Percentiles rank a stretch among this genome's conserved stretches.
Evolutionary conservation across 2,797 vertebrate species (phyloP).

Genomic region (Philypnodon macrostomus): DNA sequence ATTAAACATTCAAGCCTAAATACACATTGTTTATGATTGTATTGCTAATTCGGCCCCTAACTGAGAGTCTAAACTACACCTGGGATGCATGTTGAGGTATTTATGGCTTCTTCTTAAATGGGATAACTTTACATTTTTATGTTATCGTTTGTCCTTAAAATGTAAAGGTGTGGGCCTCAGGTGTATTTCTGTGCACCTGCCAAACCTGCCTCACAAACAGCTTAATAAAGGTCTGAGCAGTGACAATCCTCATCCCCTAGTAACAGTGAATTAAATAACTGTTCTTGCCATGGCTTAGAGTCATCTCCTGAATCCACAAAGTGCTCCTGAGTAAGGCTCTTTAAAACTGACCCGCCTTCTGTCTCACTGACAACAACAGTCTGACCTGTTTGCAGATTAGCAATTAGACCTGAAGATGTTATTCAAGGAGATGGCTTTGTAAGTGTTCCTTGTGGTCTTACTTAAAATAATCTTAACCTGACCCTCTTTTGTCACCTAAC

Average conservation of each 20-base stretch:
- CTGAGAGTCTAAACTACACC: neutral
- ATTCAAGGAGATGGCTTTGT: conserved; percentile 12
- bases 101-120: conserved; percentile 1
- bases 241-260: conserved; percentile 47
- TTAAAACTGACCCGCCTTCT: conserved; percentile 43
- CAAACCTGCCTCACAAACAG: conserved; percentile 55
- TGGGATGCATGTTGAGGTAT: conserved; percentile 3
- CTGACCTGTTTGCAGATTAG: conserved; percentile 43
- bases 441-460: neutral
- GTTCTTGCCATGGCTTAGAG: conserved; percentile 55
- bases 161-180: conserved; percentile 34
- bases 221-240: conserved; percentile 51
- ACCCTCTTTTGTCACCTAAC: neutral
- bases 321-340: conserved; percentile 39
- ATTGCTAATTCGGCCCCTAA: conserved; percentile 3
- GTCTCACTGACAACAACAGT: conserved; percentile 44
- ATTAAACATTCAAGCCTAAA: too few species aligned
- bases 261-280: conserved; percentile 73
- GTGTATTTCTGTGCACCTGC: conserved; percentile 31
- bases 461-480: neutral
- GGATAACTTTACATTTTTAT: conserved; percentile 14
- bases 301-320: conserved; percentile 34
- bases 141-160: conserved; percentile 8
- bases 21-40: too few species aligned
- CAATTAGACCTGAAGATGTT: conserved; percentile 37